These are phyloP conservation scores for Drosophila rellima DNA, from an alignment of 2,888 invertebrate genomes.

Conservation along the genomic window DNA sequence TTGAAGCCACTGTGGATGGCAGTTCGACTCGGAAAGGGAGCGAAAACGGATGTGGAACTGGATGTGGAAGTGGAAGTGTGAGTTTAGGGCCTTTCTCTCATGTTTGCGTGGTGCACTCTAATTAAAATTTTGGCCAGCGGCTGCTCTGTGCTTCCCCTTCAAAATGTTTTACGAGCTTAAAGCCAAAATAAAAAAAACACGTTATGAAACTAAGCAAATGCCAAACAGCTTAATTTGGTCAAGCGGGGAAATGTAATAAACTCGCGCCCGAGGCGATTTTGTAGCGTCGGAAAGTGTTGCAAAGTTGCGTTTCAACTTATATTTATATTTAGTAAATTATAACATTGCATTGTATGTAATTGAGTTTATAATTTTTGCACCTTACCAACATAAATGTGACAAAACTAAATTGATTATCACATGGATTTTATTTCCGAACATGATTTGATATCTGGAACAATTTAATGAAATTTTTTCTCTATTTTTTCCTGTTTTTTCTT, in stretches of 20 bases:
- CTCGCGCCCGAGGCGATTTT: constrained; percentile 52
- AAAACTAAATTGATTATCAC: background rate
- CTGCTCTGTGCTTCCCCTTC: constrained; percentile 26
- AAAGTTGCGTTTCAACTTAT: background rate
- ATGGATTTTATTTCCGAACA: no score
- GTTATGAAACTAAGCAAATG: constrained; percentile 57
- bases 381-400: background rate
- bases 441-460: no score
- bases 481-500: no score
- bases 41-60: background rate
- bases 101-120: constrained; percentile 75
- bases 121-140: constrained; percentile 73
- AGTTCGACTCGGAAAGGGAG: background rate
- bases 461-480: no score
- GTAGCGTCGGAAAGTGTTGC: constrained; percentile 29
- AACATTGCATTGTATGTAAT: background rate
- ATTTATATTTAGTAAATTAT: background rate
- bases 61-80: background rate
- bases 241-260: constrained; percentile 70
- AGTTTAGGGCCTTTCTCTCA: constrained; percentile 8
- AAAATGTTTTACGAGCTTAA: constrained; percentile 61
- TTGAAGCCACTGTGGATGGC: constrained; percentile 3
- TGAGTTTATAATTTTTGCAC: background rate
- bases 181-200: constrained; percentile 17
- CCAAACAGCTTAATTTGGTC: constrained; percentile 63